Evolutionary conservation across 1,140 invertebrate species (phyloP).

Genomic region (Nylanderia fulva): DNA sequence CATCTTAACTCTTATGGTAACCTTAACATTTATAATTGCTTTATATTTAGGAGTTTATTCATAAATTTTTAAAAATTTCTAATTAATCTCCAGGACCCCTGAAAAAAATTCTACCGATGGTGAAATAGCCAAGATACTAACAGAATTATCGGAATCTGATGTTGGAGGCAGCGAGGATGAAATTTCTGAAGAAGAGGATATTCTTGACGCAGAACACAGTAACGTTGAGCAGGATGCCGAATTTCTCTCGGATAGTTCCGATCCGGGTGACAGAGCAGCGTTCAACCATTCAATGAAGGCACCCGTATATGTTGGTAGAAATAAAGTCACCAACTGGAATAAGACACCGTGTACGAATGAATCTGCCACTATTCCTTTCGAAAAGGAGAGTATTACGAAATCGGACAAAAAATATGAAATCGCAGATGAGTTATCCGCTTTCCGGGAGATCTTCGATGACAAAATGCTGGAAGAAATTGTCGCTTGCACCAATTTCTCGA

Average conservation of each 20-base stretch:
- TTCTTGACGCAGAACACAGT: neutral
- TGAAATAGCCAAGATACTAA: neutral
- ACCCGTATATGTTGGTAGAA: neutral
- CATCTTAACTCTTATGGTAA: too few species aligned
- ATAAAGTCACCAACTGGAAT: neutral
- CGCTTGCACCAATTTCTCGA: neutral
- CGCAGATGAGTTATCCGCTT: neutral
- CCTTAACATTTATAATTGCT: too few species aligned
- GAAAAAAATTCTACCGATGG: neutral
- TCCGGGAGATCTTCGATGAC: neutral
- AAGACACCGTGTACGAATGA: neutral
- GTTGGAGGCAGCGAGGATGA: neutral
- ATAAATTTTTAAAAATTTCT: too few species aligned
- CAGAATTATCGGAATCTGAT: conserved; percentile 1
- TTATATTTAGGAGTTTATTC: too few species aligned
- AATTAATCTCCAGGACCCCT: neutral
- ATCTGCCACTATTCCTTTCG: neutral
- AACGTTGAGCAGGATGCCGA: neutral
- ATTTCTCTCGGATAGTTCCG: neutral
- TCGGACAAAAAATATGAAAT: neutral
- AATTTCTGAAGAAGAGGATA: neutral
- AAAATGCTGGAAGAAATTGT: neutral
- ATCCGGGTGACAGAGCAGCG: neutral
- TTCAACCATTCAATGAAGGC: neutral
- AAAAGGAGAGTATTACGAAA: neutral